phyloP scores from a whole-genome alignment of 2,797 vertebrate species.

The Tiaroga cobitis region DNA sequence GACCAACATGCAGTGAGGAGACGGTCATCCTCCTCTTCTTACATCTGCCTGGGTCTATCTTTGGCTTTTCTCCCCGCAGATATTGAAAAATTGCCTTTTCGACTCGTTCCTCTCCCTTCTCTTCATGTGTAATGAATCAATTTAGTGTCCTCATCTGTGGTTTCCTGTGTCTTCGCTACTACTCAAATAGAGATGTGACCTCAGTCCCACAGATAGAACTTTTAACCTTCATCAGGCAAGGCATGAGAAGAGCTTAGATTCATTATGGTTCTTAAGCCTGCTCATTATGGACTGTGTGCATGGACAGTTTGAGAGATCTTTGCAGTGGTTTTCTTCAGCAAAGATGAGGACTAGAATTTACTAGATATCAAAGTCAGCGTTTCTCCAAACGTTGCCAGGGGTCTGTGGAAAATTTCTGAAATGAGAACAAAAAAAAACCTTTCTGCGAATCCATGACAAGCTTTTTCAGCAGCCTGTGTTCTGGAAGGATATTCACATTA shows the following conservation, averaged over 20 bases:
- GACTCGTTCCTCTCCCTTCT: neutral
- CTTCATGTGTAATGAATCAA: slow-evolving; percentile 37
- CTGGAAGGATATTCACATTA: neutral
- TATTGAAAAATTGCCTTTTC: slow-evolving; percentile 48
- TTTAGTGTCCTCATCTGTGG: slow-evolving; percentile 39
- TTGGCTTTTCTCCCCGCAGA: slow-evolving; percentile 34
- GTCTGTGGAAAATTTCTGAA: neutral
- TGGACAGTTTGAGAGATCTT: slow-evolving; percentile 21
- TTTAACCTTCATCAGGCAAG: slow-evolving; percentile 31
- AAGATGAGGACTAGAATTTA: slow-evolving; percentile 20
- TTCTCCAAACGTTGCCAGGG: neutral
- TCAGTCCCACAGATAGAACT: slow-evolving; percentile 10
- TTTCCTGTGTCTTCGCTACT: slow-evolving; percentile 25
- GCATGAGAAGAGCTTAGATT: slow-evolving; percentile 20
- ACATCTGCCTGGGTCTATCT: slow-evolving; percentile 37
- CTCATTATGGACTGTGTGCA: slow-evolving; percentile 20
- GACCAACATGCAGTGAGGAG: slow-evolving; percentile 27
- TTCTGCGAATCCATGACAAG: slow-evolving; percentile 13
- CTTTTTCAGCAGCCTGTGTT: neutral
- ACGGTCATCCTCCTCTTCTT: slow-evolving; percentile 2
- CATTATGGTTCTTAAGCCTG: slow-evolving; percentile 28
- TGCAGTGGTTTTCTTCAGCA: neutral
- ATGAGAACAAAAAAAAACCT: slow-evolving; percentile 12
- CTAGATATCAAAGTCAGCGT: slow-evolving; percentile 4
- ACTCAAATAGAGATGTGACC: slow-evolving; percentile 38